phyloP scores from a whole-genome alignment of 2,797 vertebrate species.

The Spinibarbus caldwelli region DNA sequence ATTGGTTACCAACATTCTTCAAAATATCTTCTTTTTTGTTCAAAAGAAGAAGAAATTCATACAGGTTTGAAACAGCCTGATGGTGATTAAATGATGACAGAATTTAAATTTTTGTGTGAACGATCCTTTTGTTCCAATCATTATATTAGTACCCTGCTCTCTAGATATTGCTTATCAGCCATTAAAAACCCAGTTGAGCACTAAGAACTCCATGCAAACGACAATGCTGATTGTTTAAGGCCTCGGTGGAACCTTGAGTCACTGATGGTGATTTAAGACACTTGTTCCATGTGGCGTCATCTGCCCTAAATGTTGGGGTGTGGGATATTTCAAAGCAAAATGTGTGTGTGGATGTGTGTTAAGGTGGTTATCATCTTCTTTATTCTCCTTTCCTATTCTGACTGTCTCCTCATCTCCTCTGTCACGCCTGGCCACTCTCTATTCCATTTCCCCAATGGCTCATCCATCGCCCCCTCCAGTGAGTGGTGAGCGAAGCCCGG shows the following conservation, averaged over 20 bases:
- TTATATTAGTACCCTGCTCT: neutral
- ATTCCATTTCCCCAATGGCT: conserved; percentile 78
- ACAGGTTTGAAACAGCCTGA: neutral
- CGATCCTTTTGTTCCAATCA: neutral
- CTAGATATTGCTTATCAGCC: neutral
- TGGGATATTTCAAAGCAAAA: conserved; percentile 16
- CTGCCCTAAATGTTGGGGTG: conserved; percentile 29
- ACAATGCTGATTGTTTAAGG: neutral
- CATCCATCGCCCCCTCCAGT: conserved; percentile 72
- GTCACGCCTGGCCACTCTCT: conserved; percentile 76
- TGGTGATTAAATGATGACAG: neutral
- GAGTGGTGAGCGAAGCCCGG: conserved; percentile 68
- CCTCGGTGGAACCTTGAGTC: neutral
- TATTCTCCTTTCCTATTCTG: conserved; percentile 29
- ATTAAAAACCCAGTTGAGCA: neutral
- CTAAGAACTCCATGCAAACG: conserved; percentile 12
- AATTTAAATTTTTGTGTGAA: neutral
- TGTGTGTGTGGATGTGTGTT: neutral
- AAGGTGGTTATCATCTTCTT: conserved; percentile 39
- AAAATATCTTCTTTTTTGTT: neutral
- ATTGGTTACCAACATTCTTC: neutral
- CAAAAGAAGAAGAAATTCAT: neutral
- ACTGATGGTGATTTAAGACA: conserved; percentile 26
- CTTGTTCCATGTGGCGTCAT: neutral
- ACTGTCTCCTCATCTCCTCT: conserved; percentile 42